A percentile compares a stretch with the other conserved stretches of the same genome.
Conservation (phyloP, 2,797 vertebrate genomes). For the Parambassis ranga region DNA sequence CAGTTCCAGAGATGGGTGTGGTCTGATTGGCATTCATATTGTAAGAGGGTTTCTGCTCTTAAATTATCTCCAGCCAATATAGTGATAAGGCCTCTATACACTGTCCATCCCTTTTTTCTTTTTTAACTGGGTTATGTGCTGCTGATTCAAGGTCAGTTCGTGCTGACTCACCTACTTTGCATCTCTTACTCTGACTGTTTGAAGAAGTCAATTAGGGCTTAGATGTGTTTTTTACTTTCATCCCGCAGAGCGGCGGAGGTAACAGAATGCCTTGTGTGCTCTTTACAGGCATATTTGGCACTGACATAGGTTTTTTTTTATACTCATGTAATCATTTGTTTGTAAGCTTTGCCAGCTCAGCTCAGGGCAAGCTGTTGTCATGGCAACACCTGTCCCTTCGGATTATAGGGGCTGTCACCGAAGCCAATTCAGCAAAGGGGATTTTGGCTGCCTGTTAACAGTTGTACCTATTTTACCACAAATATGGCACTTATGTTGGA, state of each 20-base stretch:
- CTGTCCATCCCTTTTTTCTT: neutral
- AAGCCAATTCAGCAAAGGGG: constrained; percentile 53
- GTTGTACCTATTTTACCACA: constrained; percentile 25
- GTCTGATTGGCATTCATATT: no score
- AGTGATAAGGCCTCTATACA: neutral
- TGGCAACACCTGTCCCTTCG: constrained; percentile 67
- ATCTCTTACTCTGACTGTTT: neutral
- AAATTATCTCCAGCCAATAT: constrained; percentile 9
- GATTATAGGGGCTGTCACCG: constrained; percentile 54
- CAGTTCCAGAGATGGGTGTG: no score
- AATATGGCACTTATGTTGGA: neutral
- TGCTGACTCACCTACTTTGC: neutral
- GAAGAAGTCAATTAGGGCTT: neutral
- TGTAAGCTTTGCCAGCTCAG: constrained; percentile 60
- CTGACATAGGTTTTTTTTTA: constrained; percentile 4
- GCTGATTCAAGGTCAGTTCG: constrained; percentile 27
- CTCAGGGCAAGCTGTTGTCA: constrained; percentile 67
- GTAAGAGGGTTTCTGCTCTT: constrained; percentile 16
- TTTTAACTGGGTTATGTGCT: neutral
- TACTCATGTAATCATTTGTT: constrained; percentile 63
- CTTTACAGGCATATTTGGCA: constrained; percentile 41
- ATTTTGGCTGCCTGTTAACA: constrained; percentile 41
- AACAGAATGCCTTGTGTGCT: constrained; percentile 2
- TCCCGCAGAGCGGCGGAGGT: constrained; percentile 14
- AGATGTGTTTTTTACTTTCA: neutral